Percentiles rank a stretch among this genome's conserved stretches.
Evolutionary conservation across 2,113 vertebrate genomes (phyloP).

Genomic region (Lontra canadensis): DNA sequence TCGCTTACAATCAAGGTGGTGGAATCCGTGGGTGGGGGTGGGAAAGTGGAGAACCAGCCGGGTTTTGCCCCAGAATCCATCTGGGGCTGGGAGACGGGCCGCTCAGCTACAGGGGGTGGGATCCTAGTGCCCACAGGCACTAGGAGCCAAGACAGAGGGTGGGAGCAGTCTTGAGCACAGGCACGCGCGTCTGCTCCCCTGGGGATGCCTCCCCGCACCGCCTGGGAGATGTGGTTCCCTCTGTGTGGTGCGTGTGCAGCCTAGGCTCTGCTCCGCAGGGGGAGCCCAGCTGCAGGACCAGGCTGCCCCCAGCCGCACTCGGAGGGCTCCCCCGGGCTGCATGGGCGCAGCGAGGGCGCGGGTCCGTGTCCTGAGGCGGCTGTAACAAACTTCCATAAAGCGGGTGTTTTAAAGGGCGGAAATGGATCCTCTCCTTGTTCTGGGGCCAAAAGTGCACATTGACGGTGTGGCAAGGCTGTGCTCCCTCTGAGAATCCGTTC

Average conservation of each 20-base stretch:
- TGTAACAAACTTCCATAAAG: rapidly evolving
- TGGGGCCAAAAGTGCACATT: not conserved
- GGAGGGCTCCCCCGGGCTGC: too few species aligned
- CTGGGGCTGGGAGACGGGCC: too few species aligned
- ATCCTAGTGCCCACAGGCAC: too few species aligned
- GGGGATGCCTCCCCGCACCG: not conserved
- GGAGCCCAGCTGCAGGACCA: not conserved
- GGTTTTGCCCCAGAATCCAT: not conserved
- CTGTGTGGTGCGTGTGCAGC: not conserved
- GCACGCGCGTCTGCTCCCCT: rapidly evolving
- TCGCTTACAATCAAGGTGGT: rapidly evolving
- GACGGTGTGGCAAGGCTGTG: not conserved
- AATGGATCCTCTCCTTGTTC: not conserved
- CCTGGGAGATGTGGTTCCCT: not conserved
- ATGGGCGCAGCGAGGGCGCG: rapidly evolving
- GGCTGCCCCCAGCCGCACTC: rapidly evolving
- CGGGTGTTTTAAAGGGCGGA: too few species aligned
- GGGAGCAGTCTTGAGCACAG: rapidly evolving
- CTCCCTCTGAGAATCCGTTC: not conserved
- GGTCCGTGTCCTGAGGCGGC: not conserved
- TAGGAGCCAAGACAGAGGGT: too few species aligned
- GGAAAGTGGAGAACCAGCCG: not conserved
- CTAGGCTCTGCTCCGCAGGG: not conserved
- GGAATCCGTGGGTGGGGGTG: too few species aligned
- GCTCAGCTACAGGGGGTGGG: too few species aligned